Conservation (phyloP, 2,113 vertebrate genomes). For the Oreotragus oreotragus region DNA sequence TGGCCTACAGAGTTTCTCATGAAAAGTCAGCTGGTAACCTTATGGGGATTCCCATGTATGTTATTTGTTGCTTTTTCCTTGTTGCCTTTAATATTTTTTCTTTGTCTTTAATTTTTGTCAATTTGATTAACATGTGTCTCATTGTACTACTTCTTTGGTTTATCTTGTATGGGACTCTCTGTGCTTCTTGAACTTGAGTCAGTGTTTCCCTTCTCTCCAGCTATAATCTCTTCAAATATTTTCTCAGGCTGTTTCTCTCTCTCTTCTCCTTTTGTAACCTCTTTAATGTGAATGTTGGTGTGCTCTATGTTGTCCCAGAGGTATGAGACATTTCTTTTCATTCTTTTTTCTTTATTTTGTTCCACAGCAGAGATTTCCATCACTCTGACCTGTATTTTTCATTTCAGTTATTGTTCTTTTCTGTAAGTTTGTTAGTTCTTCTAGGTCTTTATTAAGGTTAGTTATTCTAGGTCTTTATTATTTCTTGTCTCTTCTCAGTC, state of each 20-base stretch:
- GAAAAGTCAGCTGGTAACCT: not conserved
- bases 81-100: not conserved
- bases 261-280: not conserved
- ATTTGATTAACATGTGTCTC: not conserved
- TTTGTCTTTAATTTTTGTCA: not conserved
- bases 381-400: not conserved
- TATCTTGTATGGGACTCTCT: not conserved
- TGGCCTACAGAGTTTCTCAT: not conserved
- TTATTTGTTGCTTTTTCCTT: not conserved
- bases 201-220: not conserved
- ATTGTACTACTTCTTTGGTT: not conserved
- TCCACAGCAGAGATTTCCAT: not conserved
- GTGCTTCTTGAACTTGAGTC: not conserved
- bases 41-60: not conserved
- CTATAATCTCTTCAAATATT: not conserved
- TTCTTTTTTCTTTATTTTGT: not conserved
- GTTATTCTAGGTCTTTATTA: not conserved
- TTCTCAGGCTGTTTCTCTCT: not conserved
- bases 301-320: not conserved
- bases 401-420: not conserved
- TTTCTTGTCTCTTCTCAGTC: not conserved
- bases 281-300: not conserved
- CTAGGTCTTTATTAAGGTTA: not conserved
- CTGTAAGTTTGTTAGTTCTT: not conserved
- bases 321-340: not conserved